phyloP scores from a whole-genome alignment of 2,113 vertebrate species.

The Xenus cinereus region DNA sequence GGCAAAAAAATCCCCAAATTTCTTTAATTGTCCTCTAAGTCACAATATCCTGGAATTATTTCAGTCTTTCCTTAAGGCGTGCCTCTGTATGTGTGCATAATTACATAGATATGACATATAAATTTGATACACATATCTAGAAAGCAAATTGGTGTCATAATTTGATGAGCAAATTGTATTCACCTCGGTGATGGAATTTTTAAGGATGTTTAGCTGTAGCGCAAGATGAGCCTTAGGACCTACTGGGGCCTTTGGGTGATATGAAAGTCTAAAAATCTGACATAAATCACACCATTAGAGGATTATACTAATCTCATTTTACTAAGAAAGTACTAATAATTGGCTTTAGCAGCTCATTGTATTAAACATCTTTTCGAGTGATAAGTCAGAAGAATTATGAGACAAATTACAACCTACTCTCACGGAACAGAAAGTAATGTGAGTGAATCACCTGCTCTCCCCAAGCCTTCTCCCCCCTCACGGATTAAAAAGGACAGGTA shows the following conservation, averaged over 20 bases:
- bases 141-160: background rate
- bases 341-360: background rate
- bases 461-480: background rate
- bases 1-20: background rate
- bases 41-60: background rate
- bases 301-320: background rate
- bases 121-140: background rate
- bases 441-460: background rate
- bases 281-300: background rate
- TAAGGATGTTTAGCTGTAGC: background rate
- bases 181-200: background rate
- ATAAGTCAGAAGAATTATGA: constrained; percentile 12
- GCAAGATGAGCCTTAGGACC: background rate
- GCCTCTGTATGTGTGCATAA: background rate
- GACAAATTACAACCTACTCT: background rate
- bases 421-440: background rate
- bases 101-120: background rate
- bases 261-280: background rate
- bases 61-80: background rate
- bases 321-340: background rate
- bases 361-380: background rate
- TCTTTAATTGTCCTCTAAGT: background rate
- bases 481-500: background rate
- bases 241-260: background rate
- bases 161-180: background rate